Percentiles rank a stretch among this genome's conserved stretches.
These are phyloP conservation scores for Hydrocynus forskahlii DNA, from an alignment of 2,797 vertebrate genomes.

Conservation along the genomic window DNA sequence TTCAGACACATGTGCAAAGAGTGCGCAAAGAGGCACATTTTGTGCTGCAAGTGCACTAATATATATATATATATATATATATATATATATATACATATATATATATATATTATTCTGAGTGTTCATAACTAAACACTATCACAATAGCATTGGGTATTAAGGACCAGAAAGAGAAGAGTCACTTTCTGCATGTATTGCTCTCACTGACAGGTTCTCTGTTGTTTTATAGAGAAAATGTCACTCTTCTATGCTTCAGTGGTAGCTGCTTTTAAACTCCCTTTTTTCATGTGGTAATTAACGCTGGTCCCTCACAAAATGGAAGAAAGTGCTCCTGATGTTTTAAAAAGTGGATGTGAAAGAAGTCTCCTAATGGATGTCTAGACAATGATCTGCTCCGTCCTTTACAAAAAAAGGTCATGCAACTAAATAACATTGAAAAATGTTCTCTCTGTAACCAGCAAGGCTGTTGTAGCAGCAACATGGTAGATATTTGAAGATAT, in stretches of 20 bases:
- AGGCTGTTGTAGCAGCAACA: neutral
- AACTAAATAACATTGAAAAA: neutral
- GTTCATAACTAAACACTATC: neutral
- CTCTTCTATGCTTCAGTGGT: neutral
- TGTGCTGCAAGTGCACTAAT: too few relatives aligned
- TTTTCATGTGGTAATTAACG: neutral
- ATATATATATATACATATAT: too few relatives aligned
- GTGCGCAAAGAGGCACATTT: too few relatives aligned
- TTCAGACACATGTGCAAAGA: too few relatives aligned
- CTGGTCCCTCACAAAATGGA: neutral
- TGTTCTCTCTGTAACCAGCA: neutral
- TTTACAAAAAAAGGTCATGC: neutral
- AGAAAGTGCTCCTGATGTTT: neutral
- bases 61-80: too few relatives aligned
- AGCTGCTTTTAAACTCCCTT: neutral
- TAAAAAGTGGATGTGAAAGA: neutral
- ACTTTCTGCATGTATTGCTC: neutral
- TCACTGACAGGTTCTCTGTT: neutral
- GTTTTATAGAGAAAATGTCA: neutral
- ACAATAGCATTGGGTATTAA: too few relatives aligned
- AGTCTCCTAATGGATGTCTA: slow-evolving; percentile 31
- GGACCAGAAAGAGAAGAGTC: neutral
- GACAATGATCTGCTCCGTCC: slow-evolving; percentile 4
- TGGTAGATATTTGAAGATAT: neutral
- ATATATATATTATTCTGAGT: too few relatives aligned